Base-by-base conservation (phyloP, 1,140 invertebrate genomes). In the Brachionus sp. region DNA sequence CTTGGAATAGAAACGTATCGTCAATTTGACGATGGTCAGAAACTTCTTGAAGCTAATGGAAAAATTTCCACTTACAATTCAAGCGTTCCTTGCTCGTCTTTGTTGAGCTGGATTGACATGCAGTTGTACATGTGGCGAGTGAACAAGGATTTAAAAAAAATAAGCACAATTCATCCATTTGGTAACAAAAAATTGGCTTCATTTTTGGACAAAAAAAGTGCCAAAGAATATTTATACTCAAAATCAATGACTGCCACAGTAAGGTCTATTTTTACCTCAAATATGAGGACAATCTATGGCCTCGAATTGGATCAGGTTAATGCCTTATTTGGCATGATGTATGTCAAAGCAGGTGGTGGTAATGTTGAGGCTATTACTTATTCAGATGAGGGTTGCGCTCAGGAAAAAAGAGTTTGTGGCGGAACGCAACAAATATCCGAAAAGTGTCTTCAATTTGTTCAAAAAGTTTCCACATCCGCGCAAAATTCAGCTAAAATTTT, bases 371-470 rank as follows among this genome's bases (percentile, higher is more conserved):
- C 86, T 4, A 86, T 85, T n/a, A 85, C 88, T 75, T 84, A 85
- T 57, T 85, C 86, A 16, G 90, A 50, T 16, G 25, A 29, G 5
- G 44, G 39, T 13, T 53, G 50, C 46, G 68, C 64, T 12, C 70
- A 73, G 57, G 82, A 62, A 25, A 83, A 68, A 46, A 25, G 42
- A 23, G 33, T 83, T 16, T n/a, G 25, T 37, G 89, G 89, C 77
- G 90, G 90, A 42, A 86, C 89, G 10, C 88, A 89, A 84, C 87
- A 89, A 84, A 86, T 90, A 23, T 87, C 86, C 64, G n/a, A 86
- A 19, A 85, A 84, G 62, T 78, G 90, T 35, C 84, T 84, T 4
- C 84, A 86, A 37, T 83, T 84, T 39, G 84, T 90, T 46, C 87
- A 87, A 6, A 83, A 84, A 16, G 84, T 75, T 7, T 75, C 70